Base-by-base conservation (phyloP, 2,113 vertebrate species). In the rat (Rattus norvegicus) region DNA sequence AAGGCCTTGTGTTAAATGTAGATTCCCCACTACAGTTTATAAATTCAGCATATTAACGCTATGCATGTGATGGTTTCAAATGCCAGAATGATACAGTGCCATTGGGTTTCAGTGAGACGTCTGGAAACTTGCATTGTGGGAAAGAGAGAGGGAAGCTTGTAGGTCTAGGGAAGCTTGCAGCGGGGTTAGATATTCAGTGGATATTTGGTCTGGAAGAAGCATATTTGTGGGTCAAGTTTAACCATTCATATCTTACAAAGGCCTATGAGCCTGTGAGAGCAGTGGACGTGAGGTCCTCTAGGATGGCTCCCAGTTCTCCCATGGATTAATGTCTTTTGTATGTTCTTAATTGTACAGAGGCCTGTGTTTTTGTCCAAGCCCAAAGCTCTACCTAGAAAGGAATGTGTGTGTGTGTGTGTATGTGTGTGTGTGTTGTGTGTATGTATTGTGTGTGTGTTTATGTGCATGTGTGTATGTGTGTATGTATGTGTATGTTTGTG, bases 41-140 rank as follows among this genome's bases (percentile, higher is more conserved):
- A 49, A 59, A 9, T 3, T 59, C 20, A 12, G 24, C 33, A 26
- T 30, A 47, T 88, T 90, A 85, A 52, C 86, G 72, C 52, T 28
- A 3, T 16, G 19, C 1, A 6, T 17, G 16, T 19, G 52, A 5
- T 56, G 28, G 36, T 43, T 79, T 81, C 17, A n/a, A 90, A 86
- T 47, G 6, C 61, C 16, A 76, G 26, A 56, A 43, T 13, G 13
- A 11, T 0, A 8, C 1, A 2, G 39, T 20, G 24, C 28, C 33
- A 14, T 61, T 14, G 63, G 65, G 6, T 59, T 87, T 61, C 3
- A 7, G 13, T 1, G 13, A n/a, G 0, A 17, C 59, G 43, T 0
- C 30, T 69, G 2, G 39, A 63, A 59, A 26, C 12, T 10, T 1
- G 3, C 6, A 3, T 0, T 0, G 8, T 16, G 30, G 86, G 61